phyloP scores from a whole-genome alignment of 2,113 vertebrate genomes.

The Acrocephalus kingi region DNA sequence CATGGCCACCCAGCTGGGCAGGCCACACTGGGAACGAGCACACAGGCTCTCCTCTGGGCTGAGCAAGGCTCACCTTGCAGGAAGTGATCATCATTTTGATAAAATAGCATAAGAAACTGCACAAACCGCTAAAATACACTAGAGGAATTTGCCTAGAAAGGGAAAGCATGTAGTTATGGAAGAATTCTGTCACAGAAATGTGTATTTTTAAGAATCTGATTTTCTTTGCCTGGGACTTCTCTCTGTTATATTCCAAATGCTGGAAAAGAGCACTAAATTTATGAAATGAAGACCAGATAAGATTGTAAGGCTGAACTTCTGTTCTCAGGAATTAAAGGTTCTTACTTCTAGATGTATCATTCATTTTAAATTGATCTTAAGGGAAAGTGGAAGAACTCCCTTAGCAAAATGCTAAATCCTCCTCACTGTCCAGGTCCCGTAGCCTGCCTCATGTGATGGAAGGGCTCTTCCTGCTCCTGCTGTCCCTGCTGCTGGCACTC shows the following conservation, averaged over 20 bases:
- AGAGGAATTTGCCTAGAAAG: not conserved
- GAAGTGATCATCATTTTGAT: not conserved
- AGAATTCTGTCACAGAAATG: not conserved
- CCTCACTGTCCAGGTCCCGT: no score
- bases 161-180: not conserved
- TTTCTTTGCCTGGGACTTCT: not conserved
- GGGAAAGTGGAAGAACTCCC: not conserved
- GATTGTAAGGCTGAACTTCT: not conserved
- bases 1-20: not conserved
- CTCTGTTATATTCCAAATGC: not conserved
- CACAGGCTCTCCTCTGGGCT: not conserved
- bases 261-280: not conserved
- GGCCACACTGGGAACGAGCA: fast-evolving
- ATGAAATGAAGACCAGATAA: not conserved
- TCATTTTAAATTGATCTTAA: not conserved
- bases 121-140: not conserved
- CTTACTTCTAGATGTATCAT: not conserved
- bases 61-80: not conserved
- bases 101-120: not conserved
- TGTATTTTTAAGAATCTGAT: not conserved
- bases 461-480: not conserved
- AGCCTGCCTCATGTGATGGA: fast-evolving
- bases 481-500: not conserved
- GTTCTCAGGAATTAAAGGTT: not conserved
- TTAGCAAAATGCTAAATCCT: not conserved